A percentile compares a stretch with the other conserved stretches of the same genome.
Evolutionary conservation across 2,888 invertebrate species (phyloP).

Genomic region (Protula sp.): DNA sequence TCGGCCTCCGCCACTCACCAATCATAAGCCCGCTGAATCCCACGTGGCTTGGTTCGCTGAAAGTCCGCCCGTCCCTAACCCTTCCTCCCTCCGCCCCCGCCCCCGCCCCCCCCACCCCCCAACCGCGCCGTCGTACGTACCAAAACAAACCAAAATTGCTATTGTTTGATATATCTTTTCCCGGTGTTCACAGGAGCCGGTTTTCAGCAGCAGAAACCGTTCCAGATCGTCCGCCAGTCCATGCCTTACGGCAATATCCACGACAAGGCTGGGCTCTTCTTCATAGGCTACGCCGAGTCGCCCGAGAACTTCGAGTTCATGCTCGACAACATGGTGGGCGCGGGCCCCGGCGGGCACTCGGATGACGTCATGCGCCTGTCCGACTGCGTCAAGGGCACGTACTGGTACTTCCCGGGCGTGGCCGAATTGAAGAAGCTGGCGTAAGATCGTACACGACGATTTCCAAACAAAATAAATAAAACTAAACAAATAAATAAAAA

Average conservation of each 20-base stretch:
- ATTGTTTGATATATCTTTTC: too few relatives aligned
- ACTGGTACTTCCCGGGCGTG: conserved; percentile 53
- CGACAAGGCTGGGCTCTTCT: conserved; percentile 50
- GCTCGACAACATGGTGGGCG: conserved; percentile 53
- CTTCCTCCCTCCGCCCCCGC: too few relatives aligned
- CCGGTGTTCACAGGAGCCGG: conserved; percentile 31
- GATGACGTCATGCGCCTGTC: conserved; percentile 51
- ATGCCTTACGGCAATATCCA: conserved; percentile 49
- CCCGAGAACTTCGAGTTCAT: conserved; percentile 50
- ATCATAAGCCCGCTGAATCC: too few relatives aligned
- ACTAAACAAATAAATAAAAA: too few relatives aligned
- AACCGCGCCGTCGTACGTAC: too few relatives aligned
- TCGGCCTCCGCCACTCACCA: too few relatives aligned
- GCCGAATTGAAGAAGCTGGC: conserved; percentile 37
- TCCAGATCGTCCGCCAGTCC: conserved; percentile 52
- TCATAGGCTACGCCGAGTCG: conserved; percentile 49
- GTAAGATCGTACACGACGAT: too few relatives aligned
- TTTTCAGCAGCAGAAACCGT: conserved; percentile 40
- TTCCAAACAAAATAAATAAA: too few relatives aligned
- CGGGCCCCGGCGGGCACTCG: conserved; percentile 35
- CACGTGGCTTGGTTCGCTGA: too few relatives aligned
- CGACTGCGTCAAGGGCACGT: conserved; percentile 45
- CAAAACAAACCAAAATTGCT: too few relatives aligned
- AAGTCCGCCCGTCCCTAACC: too few relatives aligned
- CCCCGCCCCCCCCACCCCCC: too few relatives aligned